Base-by-base conservation (phyloP, 2,113 vertebrate genomes). In the Cynoglossus semilaevis region DNA sequence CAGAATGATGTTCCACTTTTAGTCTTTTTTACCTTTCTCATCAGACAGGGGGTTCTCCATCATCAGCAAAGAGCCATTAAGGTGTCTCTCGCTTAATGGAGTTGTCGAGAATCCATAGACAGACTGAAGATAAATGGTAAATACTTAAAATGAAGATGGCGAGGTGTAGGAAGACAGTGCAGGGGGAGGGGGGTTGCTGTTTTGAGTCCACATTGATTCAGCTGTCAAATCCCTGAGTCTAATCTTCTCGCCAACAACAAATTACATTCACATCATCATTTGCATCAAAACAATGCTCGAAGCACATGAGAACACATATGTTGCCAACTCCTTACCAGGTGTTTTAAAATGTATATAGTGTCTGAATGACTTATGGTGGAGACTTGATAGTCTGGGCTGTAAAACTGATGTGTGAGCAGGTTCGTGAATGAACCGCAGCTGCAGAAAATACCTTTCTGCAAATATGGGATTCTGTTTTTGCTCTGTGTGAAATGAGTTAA, bases 11-110 rank as follows among this genome's bases (percentile, higher is more conserved):
- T 74, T 86, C 73, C 48, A 76, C 74, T 12, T 82, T 83, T 51
- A 59, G 78, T 82, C 61, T 84, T 79, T 80, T 81, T 79, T 77
- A 79, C 79, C 67, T 78, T 83, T 71, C 60, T 85, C 79, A 82
- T 85, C 88, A 85, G 72, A 78, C 77, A 70, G 56, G 68, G 64
- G 85, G 84, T 88, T 88, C 79, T 90, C 86, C 87, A 90, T 89
- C 89, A 90, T 86, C 80, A 82, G 82, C 54, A 4, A 62, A 68
- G 76, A 70, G 76, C 87, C 85, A 88, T 89, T 88, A 89, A 77
- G 74, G 82, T 83, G 84, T 85, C 85, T 86, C 81, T 67, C 80
- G 76, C 84, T 79, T 90, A 90, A 90, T 90, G 88, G 89, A 88
- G 84, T 89, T 88, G 87, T 90, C 84, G 64, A 74, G 82, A 73